Conservation (phyloP, 2,797 vertebrate genomes). For the Sciurus vulgaris region DNA sequence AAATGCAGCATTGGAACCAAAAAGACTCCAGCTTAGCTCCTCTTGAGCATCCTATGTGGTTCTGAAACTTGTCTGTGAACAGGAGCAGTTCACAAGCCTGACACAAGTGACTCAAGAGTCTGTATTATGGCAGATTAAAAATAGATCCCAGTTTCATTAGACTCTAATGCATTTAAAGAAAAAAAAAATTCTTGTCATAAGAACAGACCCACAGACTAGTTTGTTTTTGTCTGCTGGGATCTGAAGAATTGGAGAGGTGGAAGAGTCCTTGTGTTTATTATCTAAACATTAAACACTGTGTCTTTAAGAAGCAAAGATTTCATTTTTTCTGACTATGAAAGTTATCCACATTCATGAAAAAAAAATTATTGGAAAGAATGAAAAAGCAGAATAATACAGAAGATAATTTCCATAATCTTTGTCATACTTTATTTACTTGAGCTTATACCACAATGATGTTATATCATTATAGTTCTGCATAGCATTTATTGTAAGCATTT, state of each 20-base stretch:
- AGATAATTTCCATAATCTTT: constrained; percentile 33
- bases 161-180: constrained; percentile 37
- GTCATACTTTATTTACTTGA: constrained; percentile 28
- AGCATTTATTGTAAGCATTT: constrained; percentile 59
- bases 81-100: not conserved
- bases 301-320: constrained; percentile 46
- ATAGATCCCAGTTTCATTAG: constrained; percentile 70
- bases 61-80: constrained; percentile 33
- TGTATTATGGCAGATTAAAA: constrained; percentile 61
- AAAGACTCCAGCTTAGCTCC: not conserved
- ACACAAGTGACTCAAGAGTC: constrained; percentile 38
- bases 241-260: not conserved
- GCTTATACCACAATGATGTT: constrained; percentile 49
- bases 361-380: constrained; percentile 36
- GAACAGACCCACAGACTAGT: constrained; percentile 58
- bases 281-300: constrained; percentile 49
- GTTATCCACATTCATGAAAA: constrained; percentile 44
- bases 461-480: constrained; percentile 43
- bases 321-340: constrained; percentile 59
- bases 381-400: constrained; percentile 41
- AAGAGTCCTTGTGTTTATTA: constrained; percentile 14
- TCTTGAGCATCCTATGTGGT: not conserved
- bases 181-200: constrained; percentile 59
- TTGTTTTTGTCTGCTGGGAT: constrained; percentile 57
- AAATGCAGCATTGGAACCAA: not conserved